Percentiles rank a stretch among this genome's conserved stretches.
Conservation (phyloP, 2,113 vertebrate species). For the Callipepla californica region DNA sequence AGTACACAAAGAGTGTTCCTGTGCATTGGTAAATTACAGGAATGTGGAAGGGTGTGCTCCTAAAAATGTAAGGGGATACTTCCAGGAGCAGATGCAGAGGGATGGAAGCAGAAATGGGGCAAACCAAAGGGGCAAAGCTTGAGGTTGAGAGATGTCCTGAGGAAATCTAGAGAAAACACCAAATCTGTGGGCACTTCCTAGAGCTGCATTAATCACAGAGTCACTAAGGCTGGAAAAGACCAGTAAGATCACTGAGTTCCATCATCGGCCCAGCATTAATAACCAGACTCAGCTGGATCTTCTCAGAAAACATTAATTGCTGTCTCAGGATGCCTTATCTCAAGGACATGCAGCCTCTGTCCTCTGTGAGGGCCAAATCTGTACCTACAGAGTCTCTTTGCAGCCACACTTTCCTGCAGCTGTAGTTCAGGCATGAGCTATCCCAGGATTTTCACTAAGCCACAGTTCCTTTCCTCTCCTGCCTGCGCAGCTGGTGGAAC, state of each 20-base stretch:
- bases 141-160: neutral
- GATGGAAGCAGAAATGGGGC: neutral
- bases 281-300: neutral
- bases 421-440: neutral
- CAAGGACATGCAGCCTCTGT: neutral
- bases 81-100: neutral
- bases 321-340: neutral
- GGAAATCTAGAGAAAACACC: neutral
- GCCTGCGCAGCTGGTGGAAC: neutral
- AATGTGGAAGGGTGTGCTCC: neutral
- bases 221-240: too few species aligned
- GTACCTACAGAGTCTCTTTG: neutral
- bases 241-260: too few species aligned
- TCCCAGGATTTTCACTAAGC: neutral
- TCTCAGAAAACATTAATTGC: neutral
- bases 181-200: neutral
- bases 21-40: neutral
- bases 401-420: neutral
- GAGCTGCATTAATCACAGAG: neutral
- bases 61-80: neutral
- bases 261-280: neutral
- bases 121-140: neutral
- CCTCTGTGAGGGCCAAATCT: rapidly evolving
- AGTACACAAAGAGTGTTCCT: neutral
- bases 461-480: neutral